Evolutionary conservation across 2,888 invertebrate genomes (phyloP), one percentile per base, ranked within the genome.

Genomic region (Patella pellucida): DNA sequence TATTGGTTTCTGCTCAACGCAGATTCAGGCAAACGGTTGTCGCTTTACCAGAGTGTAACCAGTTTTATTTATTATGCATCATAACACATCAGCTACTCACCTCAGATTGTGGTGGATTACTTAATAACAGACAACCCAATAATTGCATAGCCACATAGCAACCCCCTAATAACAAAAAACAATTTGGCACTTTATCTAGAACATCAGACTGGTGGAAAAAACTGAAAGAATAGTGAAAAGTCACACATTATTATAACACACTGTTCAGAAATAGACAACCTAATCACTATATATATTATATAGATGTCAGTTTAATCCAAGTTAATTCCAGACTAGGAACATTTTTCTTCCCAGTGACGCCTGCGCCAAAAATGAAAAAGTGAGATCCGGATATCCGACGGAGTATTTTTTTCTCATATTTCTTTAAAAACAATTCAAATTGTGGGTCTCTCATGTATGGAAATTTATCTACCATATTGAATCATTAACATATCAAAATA

Each of bases 121-220:
- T 73, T 12, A 89, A 72, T 50, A 89, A 75, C 27, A 86, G 67
- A 73, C 82, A 81, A 1, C 89, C 89, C 56, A 89, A 76, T 4
- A 88, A 51, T 80, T 90, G 90, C 80, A 91, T 83, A 3, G 78
- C 78, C 1, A 84, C 79, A 79, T 89, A 91, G 56, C 86, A 81
- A 7, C 82, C 82, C 15, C 88, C 89, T 70, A 90, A 78, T 16
- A 89, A 68, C 16, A 90, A 78, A 75, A 91, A 91, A 41, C 86
- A 79, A 9, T 76, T 74, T 1, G 90, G 90, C 16, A 91, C 89
- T 73, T 81, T 80, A 68, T 87, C 81, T 31, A 90, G 81, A 14
- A 90, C 73, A 68, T 78, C 77, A 15, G 83, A 77, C 78, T 90
- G 80, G 23, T 76, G 79, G 81, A 89, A 87, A 80, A 86, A 89